These are phyloP conservation scores for Etheostoma spectabile DNA, from an alignment of 2,113 vertebrate species.

Conservation along the genomic window DNA sequence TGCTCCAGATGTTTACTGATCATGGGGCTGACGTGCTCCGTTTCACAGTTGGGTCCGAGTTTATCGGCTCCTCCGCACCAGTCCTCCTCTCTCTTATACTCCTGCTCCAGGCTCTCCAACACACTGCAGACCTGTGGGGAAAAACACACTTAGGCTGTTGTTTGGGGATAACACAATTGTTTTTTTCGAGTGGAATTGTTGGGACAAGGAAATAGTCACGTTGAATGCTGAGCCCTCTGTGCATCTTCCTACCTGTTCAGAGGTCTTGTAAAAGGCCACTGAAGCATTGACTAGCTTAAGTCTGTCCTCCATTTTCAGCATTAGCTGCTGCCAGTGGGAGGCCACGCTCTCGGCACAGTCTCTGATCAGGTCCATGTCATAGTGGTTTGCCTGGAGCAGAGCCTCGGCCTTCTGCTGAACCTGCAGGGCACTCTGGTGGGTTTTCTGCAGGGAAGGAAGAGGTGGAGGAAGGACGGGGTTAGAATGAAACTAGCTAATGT, in stretches of 20 bases:
- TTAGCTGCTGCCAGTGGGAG: slow-evolving; percentile 98
- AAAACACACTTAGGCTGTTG: background rate
- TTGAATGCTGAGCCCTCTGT: background rate
- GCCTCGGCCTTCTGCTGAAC: slow-evolving; percentile 99
- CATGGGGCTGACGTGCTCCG: slow-evolving; percentile 97
- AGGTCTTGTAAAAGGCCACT: slow-evolving; percentile 99
- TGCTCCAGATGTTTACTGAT: slow-evolving; percentile 99
- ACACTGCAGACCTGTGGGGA: slow-evolving; percentile 94
- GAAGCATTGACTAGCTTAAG: slow-evolving; percentile 99
- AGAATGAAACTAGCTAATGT: background rate
- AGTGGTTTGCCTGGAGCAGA: slow-evolving; percentile 97
- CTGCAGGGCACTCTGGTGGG: slow-evolving; percentile 98
- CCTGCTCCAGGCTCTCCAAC: slow-evolving; percentile 97
- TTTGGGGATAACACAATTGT: background rate
- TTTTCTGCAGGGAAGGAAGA: slow-evolving; percentile 87
- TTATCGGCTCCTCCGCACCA: slow-evolving; percentile 99
- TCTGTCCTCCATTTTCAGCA: slow-evolving; percentile 99
- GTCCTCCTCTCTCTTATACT: slow-evolving; percentile 98
- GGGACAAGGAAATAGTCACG: background rate
- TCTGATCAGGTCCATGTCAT: slow-evolving; percentile 98
- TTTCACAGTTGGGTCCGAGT: slow-evolving; percentile 97
- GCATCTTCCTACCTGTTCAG: slow-evolving; percentile 90
- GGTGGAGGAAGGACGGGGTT: background rate
- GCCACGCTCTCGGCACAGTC: slow-evolving; percentile 98
- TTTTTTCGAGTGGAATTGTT: background rate